Base-by-base conservation (phyloP, 2,888 invertebrate species). In the Pseudanteris insignis region DNA sequence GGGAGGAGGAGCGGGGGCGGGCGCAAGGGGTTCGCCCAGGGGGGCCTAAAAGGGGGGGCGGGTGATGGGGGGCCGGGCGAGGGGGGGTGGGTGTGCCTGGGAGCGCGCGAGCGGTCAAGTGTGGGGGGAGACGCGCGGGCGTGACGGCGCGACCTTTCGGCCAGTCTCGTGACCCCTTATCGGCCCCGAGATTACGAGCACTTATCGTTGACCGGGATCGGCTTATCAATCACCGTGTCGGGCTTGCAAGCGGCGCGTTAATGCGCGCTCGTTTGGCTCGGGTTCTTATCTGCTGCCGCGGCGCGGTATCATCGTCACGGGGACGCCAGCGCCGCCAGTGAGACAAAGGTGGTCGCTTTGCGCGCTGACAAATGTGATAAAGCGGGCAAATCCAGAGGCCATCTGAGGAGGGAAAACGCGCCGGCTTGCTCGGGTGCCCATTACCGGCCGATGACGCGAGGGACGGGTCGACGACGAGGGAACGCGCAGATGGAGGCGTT, bases 211-310 rank as follows among this genome's bases (percentile, higher is more conserved):
- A 65, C 54, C 67, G 63, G 59, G 59, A 72, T 73, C 75, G 62
- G 59, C 68, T 72, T 72, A 73, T 73, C 74, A 67, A 73, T 75
- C 72, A 72, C 70, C 54, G 47, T 58, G 47, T 50, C 47, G 37
- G 54, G 51, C 57, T 62, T 48, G 48, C 53, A 65, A 64, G 43
- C 54, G 62, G 44, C 60, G 69, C 70, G 69, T 65, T 73, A 70
- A 74, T 70, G 68, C 61, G 65, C 67, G 67, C 71, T 72, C 73
- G 68, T 73, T 74, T 70, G 69, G 65, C 64, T 18, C 62, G 65
- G 44, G 63, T 51, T 58, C 71, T 73, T 74, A 72, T 73, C 74
- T 72, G 58, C 46, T 46, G 40, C 11, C 40, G 26, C 48, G 63
- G 51, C 51, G 66, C 63, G 71, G 70, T 67, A 71, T 67, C 70